A percentile compares a stretch with the other conserved stretches of the same genome.
Evolutionary conservation across 2,113 vertebrate genomes (phyloP).

Genomic region (Carassius carassius): DNA sequence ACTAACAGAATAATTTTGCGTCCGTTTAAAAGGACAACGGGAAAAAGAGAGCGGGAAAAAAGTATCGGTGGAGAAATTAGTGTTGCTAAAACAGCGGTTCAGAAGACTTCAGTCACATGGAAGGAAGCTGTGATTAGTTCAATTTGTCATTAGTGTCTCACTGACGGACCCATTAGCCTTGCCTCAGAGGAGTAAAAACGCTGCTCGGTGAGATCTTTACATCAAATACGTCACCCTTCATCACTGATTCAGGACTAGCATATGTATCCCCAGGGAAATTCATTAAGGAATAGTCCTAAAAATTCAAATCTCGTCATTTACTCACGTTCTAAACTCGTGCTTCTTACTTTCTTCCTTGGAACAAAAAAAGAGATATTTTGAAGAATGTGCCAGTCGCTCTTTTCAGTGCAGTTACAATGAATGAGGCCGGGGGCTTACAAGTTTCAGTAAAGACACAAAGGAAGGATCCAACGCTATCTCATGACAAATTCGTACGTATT

Average conservation of each 20-base stretch:
- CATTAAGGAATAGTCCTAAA: neutral
- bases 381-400: neutral
- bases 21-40: constrained; percentile 44
- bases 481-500: too few relatives aligned
- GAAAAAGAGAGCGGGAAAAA: neutral
- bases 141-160: constrained; percentile 35
- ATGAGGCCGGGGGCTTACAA: neutral
- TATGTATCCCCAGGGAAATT: neutral
- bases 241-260: neutral
- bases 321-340: neutral
- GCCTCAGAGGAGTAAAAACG: constrained; percentile 41
- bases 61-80: constrained; percentile 37
- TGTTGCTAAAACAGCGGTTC: constrained; percentile 42
- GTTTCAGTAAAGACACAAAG: neutral
- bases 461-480: too few relatives aligned
- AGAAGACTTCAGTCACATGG: constrained; percentile 51
- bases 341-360: neutral
- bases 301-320: neutral
- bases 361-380: neutral
- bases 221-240: constrained; percentile 4
- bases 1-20: constrained; percentile 49
- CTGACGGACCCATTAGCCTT: constrained; percentile 19
- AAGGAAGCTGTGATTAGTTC: constrained; percentile 51
- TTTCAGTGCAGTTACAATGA: neutral
- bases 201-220: neutral